phyloP scores from a whole-genome alignment of 2,113 vertebrate genomes.

The Gnathonemus echidnorhynchus region DNA sequence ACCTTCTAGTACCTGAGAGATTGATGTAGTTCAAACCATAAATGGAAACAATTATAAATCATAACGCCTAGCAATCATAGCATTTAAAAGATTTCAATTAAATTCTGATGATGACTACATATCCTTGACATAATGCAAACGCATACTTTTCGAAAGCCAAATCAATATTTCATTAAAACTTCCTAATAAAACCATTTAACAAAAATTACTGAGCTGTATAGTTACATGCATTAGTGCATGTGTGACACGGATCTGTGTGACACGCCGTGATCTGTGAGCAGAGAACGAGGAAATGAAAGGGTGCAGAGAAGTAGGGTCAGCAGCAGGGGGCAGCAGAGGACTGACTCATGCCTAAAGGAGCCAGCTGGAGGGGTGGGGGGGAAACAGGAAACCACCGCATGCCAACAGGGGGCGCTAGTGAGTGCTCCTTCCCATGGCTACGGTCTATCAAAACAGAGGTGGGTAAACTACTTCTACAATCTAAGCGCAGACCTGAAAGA shows the following conservation, averaged over 20 bases:
- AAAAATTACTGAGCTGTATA: neutral
- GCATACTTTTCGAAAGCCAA: neutral
- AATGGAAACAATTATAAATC: neutral
- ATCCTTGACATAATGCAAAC: neutral
- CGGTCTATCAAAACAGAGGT: neutral
- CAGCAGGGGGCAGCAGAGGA: constrained; percentile 54
- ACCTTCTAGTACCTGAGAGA: neutral
- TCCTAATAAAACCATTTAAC: neutral
- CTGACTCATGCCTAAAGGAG: neutral
- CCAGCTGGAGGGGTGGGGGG: neutral
- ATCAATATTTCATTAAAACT: neutral
- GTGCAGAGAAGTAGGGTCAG: neutral
- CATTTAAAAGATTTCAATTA: neutral
- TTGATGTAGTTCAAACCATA: neutral
- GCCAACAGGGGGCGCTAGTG: neutral
- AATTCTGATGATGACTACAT: neutral
- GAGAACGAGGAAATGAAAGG: neutral
- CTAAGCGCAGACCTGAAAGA: neutral
- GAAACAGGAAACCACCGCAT: neutral
- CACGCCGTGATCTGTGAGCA: neutral
- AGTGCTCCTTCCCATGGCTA: neutral
- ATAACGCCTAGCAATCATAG: neutral
- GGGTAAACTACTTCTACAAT: neutral
- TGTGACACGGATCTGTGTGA: neutral
- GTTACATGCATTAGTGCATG: neutral